Base-by-base conservation (phyloP, 2,113 vertebrate genomes). In the Leiothrix lutea region DNA sequence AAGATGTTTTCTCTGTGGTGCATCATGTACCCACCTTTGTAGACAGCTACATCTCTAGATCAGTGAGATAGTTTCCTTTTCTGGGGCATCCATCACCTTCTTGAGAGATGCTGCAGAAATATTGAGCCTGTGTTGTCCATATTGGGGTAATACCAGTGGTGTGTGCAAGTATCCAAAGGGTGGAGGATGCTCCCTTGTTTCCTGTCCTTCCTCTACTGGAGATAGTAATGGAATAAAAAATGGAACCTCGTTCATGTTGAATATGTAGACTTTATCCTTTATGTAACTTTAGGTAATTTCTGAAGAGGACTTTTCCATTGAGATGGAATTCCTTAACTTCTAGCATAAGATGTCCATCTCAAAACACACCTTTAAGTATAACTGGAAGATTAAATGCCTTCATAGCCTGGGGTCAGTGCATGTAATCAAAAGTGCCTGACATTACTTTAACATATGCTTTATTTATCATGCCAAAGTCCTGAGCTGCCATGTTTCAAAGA, bases 401-500 rank as follows among this genome's bases (percentile, higher is more conserved):
- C 28, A 15, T 45, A 53, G 69, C 14, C n/a, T 56, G 79, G 25
- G 42, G 8, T 70, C 45, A 58, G 21, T 54, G 35, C 24, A 47
- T 73, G 29, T 62, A 69, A 38, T 45, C 1, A 0, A 82, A 67
- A 44, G 26, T 0, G 1, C 29, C 60, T 86, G 44, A 62, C 14
- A 16, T 69, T 48, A 33, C 58, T 86, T 90, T 61, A 92, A 61
- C 58, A 61, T 64, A 28, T 47, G 69, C 64, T 90, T 87, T 70
- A 40, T 90, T 88, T 80, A 86, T 45, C 69, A 72, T 64, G 36
- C 31, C 42, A 69, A 78, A 90, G 42, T 11, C 42, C 54, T 90
- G 51, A 88, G 51, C 54, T 94, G 87, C 66, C 42, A 14, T 86
- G 38, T 93, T 93, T 82, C 79, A 88, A 82, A 83, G 88, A 80